These are phyloP conservation scores for Xestia rhomboidea DNA, from an alignment of 2,888 invertebrate species.

Conservation along the genomic window DNA sequence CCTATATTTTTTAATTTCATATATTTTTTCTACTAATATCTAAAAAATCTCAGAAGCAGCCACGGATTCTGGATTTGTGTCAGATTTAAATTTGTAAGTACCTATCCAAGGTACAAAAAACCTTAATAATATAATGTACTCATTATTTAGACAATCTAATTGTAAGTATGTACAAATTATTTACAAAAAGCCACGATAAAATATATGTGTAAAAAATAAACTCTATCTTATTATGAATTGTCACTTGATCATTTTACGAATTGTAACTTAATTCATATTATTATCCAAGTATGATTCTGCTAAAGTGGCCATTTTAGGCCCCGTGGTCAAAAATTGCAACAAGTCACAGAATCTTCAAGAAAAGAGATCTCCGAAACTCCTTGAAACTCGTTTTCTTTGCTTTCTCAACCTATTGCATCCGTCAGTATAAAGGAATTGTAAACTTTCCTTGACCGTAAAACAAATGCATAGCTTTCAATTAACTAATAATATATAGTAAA, in stretches of 20 bases:
- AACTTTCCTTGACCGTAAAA: background rate
- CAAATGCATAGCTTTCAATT: background rate
- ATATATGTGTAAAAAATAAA: slow-evolving; percentile 15
- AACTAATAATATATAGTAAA: background rate
- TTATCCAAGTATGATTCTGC: too few relatives aligned
- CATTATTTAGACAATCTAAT: background rate
- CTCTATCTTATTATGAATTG: too few relatives aligned
- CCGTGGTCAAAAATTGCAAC: too few relatives aligned
- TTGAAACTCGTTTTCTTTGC: background rate
- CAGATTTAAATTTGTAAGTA: background rate
- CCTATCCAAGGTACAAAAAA: background rate
- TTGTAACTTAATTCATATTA: too few relatives aligned
- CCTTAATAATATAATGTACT: background rate
- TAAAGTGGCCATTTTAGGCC: too few relatives aligned
- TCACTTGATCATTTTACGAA: too few relatives aligned
- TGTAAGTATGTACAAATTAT: slow-evolving; percentile 11
- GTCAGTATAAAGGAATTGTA: background rate
- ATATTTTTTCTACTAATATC: background rate
- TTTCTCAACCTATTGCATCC: background rate
- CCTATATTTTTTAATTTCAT: background rate
- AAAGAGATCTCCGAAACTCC: background rate
- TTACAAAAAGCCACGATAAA: background rate
- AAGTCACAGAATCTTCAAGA: background rate
- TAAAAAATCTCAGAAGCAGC: background rate
- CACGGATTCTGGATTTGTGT: background rate